Conservation (phyloP, 1,140 invertebrate species). For the Phthorimaea operculella region DNA sequence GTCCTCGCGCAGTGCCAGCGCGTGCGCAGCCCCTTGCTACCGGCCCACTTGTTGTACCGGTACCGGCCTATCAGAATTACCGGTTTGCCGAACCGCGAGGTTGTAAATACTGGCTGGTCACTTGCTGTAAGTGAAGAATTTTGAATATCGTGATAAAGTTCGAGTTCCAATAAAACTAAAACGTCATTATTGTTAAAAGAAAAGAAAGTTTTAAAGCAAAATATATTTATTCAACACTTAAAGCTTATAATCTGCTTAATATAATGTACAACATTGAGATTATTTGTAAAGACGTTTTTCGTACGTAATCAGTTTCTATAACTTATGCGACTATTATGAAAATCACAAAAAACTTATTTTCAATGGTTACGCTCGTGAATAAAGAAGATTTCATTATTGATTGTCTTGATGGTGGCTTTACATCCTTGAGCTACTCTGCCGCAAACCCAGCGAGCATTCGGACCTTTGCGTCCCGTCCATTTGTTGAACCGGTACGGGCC, state of each 20-base stretch:
- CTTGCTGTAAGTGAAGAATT: too few relatives aligned
- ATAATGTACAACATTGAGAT: too few relatives aligned
- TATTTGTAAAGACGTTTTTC: too few relatives aligned
- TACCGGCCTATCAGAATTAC: conserved; percentile 5
- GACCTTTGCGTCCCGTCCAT: conserved; percentile 26
- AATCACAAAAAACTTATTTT: conserved; percentile 7
- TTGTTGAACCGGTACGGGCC: conserved; percentile 22
- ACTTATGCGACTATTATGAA: neutral
- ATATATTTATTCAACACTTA: too few relatives aligned
- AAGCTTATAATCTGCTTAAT: too few relatives aligned
- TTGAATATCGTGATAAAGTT: too few relatives aligned
- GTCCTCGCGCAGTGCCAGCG: conserved; percentile 6
- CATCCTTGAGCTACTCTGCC: conserved; percentile 23
- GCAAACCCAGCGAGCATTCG: conserved; percentile 31
- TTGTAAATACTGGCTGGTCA: conserved; percentile 12
- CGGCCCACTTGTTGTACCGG: conserved; percentile 8
- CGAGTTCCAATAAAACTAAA: too few relatives aligned
- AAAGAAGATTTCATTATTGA: conserved; percentile 18
- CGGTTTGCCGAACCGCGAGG: conserved; percentile 11
- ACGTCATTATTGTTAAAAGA: too few relatives aligned
- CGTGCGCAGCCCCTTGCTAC: neutral
- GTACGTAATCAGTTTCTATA: too few relatives aligned
- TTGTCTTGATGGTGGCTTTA: conserved; percentile 25
- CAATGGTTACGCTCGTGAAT: conserved; percentile 24
- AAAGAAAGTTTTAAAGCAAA: too few relatives aligned